Evolutionary conservation across 2,888 invertebrate species (phyloP), one percentile per base, ranked within the genome.

Genomic region (Anoncus sp.): DNA sequence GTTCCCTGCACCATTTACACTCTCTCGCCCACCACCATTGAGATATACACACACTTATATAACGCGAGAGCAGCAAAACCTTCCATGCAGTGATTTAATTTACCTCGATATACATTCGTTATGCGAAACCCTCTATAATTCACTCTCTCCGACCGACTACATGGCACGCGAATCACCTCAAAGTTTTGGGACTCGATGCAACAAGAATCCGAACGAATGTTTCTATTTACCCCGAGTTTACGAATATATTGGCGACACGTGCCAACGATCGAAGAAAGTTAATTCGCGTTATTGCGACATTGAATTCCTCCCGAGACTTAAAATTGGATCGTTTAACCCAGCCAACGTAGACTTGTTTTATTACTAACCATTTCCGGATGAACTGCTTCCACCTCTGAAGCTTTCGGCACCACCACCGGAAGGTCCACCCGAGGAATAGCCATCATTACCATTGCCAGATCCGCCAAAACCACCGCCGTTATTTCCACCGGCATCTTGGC

Each of bases 381-480:
- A 49, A 40, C 81, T 60, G 31, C 72, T 74, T 16, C 70, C 76
- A 40, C 81, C 77, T 22, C 83, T 72, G 51, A 79, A 80, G 27
- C 75, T 71, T 43, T 81, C 67, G 40, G 74, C 75, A 49, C 75
- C 78, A 14, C 73, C 74, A 9, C 79, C 82, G 47, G 78, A 78
- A 71, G 82, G 79, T 38, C 82, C 82, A 63, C 83, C 84, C 66
- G 85, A 77, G 35, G 83, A 77, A 77, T 83, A 85, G 57, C 79
- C 81, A 22, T 82, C 81, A 65, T 47, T 72, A 66, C 77, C 73
- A 70, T 85, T 84, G 55, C 84, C 81, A 43, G 84, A 65, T 49
- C 82, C 77, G 10, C 84, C 83, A 63, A 84, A 84, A 63, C 82
- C 83, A 49, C 83, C 83, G 14, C 81, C 84, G 49, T 79, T 81